Evolutionary conservation across 2,797 vertebrate genomes (phyloP).

Genomic region (Melanotaenia boesemani): DNA sequence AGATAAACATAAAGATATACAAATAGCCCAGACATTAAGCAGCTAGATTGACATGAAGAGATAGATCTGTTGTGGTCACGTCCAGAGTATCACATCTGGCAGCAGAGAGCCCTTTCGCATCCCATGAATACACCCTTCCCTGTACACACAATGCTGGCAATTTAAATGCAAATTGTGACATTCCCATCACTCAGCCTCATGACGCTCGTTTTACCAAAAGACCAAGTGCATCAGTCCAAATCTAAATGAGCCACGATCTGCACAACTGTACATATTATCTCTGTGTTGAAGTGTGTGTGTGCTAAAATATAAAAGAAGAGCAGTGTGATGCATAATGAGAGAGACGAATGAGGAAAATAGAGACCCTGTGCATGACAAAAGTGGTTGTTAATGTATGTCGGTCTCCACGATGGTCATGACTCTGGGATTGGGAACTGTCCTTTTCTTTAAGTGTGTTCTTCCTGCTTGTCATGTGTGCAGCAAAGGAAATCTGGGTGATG

Average conservation of each 20-base stretch:
- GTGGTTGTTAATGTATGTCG: slow-evolving; percentile 23
- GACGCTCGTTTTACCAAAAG: slow-evolving; percentile 60
- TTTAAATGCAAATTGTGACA: slow-evolving; percentile 88
- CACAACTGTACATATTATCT: slow-evolving; percentile 65
- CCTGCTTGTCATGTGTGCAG: slow-evolving; percentile 41
- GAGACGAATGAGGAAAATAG: slow-evolving; percentile 16
- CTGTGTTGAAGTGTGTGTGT: slow-evolving; percentile 35
- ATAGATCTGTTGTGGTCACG: slow-evolving; percentile 69
- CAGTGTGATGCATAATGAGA: slow-evolving; percentile 45
- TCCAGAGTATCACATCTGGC: slow-evolving; percentile 56
- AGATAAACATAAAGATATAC: slow-evolving; percentile 30
- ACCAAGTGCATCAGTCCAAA: slow-evolving; percentile 48
- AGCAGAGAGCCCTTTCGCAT: slow-evolving; percentile 59
- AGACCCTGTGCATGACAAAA: slow-evolving; percentile 9
- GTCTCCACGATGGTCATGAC: slow-evolving; percentile 35
- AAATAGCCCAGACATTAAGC: slow-evolving; percentile 56
- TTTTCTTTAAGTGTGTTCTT: slow-evolving; percentile 22
- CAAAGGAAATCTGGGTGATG: slow-evolving; percentile 34
- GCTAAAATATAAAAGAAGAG: slow-evolving; percentile 26
- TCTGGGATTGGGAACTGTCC: slow-evolving; percentile 52
- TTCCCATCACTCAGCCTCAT: slow-evolving; percentile 75
- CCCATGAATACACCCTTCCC: slow-evolving; percentile 64
- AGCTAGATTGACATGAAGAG: slow-evolving; percentile 66
- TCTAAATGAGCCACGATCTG: slow-evolving; percentile 69
- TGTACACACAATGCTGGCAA: slow-evolving; percentile 78